phyloP scores from a whole-genome alignment of 2,113 vertebrate species.

The Petromus typicus region DNA sequence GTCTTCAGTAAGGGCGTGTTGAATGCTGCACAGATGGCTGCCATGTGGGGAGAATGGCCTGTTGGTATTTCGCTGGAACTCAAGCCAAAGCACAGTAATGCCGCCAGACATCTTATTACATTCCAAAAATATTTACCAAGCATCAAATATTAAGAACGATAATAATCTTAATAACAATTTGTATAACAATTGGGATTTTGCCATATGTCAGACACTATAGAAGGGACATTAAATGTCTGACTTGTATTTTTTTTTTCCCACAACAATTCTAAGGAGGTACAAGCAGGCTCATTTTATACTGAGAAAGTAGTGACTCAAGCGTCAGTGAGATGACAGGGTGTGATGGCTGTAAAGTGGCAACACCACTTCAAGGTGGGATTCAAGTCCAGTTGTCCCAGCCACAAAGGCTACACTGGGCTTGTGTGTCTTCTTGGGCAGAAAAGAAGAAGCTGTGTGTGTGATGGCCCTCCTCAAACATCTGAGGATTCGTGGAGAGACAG shows the following conservation, averaged over 20 bases:
- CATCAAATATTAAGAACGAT: slow-evolving; percentile 28
- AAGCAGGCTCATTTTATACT: neutral
- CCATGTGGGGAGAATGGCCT: slow-evolving; percentile 34
- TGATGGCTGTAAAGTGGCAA: neutral
- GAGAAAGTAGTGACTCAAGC: neutral
- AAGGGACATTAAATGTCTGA: neutral
- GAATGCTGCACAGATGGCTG: slow-evolving; percentile 54
- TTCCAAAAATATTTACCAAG: slow-evolving; percentile 56
- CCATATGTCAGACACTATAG: neutral
- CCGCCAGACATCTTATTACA: slow-evolving; percentile 28
- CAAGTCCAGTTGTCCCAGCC: neutral
- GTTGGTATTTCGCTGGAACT: slow-evolving; percentile 53
- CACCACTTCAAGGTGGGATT: neutral
- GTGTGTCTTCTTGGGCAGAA: neutral
- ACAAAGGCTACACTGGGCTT: neutral
- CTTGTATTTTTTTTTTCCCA: neutral
- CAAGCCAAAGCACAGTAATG: slow-evolving; percentile 33
- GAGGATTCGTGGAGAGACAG: neutral
- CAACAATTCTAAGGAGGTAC: neutral
- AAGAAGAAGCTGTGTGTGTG: neutral
- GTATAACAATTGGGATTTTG: neutral
- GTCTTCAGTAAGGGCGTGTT: neutral
- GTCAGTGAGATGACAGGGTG: neutral
- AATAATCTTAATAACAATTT: slow-evolving; percentile 11
- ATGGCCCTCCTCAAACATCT: neutral